Conservation (phyloP, 2,797 vertebrate species). For the Helarctos malayanus region DNA sequence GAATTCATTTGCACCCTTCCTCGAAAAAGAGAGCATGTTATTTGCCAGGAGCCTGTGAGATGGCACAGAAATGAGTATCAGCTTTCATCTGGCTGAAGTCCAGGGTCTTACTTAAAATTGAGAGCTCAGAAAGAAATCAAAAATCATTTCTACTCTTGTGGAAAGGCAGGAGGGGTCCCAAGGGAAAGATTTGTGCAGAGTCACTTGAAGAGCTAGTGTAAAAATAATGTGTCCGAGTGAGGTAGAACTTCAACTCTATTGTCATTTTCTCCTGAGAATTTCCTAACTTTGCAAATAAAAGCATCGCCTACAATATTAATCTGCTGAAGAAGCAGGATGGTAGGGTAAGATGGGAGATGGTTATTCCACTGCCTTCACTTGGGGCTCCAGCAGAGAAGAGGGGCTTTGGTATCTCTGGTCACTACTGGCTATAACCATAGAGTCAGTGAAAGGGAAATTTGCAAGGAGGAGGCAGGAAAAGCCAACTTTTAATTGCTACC, state of each 20-base stretch:
- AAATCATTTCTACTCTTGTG: not conserved
- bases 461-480: not conserved
- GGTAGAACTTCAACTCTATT: not conserved
- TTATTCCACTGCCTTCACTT: not conserved
- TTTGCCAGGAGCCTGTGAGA: not conserved
- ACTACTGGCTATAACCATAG: not conserved
- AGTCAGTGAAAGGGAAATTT: not conserved
- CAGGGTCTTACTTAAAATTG: not conserved
- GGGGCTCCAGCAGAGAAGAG: not conserved
- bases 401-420: not conserved
- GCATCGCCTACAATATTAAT: not conserved
- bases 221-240: not conserved
- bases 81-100: not conserved
- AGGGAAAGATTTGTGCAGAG: not conserved
- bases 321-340: not conserved
- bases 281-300: not conserved
- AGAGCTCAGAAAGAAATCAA: not conserved
- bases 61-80: not conserved
- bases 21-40: not conserved
- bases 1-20: not conserved
- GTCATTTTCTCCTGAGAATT: not conserved
- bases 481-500: slow-evolving; percentile 4
- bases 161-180: not conserved
- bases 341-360: not conserved
- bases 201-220: not conserved